Evolutionary conservation across 2,888 invertebrate species (phyloP), one percentile per base, ranked within the genome.

Genomic region (Patella pellucida): DNA sequence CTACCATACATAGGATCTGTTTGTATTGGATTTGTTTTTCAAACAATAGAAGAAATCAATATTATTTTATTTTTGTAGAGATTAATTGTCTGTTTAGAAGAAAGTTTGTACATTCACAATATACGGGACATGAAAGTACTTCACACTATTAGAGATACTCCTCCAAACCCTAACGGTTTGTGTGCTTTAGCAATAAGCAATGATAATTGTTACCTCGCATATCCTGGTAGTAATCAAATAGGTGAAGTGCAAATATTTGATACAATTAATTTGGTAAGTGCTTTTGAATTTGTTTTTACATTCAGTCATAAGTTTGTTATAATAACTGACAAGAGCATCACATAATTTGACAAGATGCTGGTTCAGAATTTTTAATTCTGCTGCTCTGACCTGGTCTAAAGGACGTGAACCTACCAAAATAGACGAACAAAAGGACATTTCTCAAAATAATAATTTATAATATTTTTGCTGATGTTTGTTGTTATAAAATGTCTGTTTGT

Each of bases 161-260:
- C 99, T 80, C 95, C 96, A 79, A 99, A 99, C 93, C 95, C 96
- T 76, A 93, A 94, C 87, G 99, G 99, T 27, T 93, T 98, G 82
- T 97, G 97, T 92, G 96, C 97, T 77, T 93, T 98, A 73, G 96
- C 97, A 78, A 94, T 95, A 74, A 94, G 95, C 92, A 95, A 95
- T 84, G 97, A 98, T 81, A 95, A 95, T 92, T 97, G 97, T 92
- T 96, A 95, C 92, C 93, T 99, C 85, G 99, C 99, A 52, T 99
- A 99, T 93, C 99, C 99, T 72, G 98, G 98, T 86, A 97, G 97
- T 85, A 95, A 95, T 85, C 95, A 95, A 73, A 95, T 95, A 76
- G 99, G 99, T 41, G 97, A 98, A 93, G 97, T 97, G 84, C 97
- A 97, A 93, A 96, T 97, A 90, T 97, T 97, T 92, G 97, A 97